Percentiles rank a stretch among this genome's conserved stretches.
Evolutionary conservation across 2,113 vertebrate species (phyloP).

Genomic region (Channa argus): DNA sequence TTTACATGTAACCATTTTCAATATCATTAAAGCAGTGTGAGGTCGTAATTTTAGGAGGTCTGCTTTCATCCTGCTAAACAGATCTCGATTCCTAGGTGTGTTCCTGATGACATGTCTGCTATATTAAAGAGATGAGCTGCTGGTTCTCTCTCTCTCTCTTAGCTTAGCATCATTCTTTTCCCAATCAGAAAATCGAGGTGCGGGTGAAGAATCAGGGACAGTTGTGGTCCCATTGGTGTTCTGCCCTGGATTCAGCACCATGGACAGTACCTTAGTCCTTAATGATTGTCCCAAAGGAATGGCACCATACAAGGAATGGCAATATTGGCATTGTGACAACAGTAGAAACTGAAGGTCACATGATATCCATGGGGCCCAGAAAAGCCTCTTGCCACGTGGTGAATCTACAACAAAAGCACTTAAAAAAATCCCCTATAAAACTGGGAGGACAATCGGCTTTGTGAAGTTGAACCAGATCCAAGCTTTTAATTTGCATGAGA

Average conservation of each 20-base stretch:
- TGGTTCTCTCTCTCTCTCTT: not conserved
- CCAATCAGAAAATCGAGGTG: not conserved
- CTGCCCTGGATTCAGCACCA: constrained; percentile 68
- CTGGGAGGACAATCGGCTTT: too few species aligned
- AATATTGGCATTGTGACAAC: not conserved
- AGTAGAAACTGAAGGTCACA: constrained; percentile 15
- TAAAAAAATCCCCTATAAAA: not conserved
- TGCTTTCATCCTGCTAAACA: not conserved
- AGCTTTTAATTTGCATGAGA: too few species aligned
- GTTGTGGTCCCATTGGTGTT: constrained; percentile 9
- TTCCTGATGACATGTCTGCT: not conserved
- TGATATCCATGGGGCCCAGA: not conserved
- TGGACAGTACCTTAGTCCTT: constrained; percentile 56
- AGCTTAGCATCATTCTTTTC: not conserved
- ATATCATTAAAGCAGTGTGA: too few species aligned
- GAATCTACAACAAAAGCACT: not conserved
- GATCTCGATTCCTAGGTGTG: not conserved
- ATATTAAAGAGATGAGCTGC: not conserved
- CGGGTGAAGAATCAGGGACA: constrained; percentile 1
- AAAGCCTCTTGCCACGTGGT: not conserved
- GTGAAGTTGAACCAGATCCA: too few species aligned
- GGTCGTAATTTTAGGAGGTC: too few species aligned
- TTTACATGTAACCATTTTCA: not conserved
- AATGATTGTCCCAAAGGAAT: constrained; percentile 30
- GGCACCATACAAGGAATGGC: not conserved